Evolutionary conservation across 1,140 invertebrate genomes (phyloP), one percentile per base, ranked within the genome.

Genomic region (Periplaneta americana): DNA sequence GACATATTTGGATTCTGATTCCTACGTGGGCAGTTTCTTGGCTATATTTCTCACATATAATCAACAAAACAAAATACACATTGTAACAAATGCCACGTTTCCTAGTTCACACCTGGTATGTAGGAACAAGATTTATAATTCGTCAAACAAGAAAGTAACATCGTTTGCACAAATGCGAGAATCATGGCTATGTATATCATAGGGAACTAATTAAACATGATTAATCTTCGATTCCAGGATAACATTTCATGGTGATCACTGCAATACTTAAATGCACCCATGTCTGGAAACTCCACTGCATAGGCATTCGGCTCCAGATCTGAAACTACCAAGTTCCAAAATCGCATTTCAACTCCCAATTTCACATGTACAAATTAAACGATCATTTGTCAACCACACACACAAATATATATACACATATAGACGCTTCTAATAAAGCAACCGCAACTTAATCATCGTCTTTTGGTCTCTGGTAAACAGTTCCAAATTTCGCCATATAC

Each of bases 401-500:
- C n/a, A n/a, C n/a, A n/a, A n/a, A n/a, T n/a, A n/a, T n/a, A n/a
- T n/a, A n/a, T n/a, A n/a, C n/a, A n/a, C n/a, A n/a, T n/a, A n/a
- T 11, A 66, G 22, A 10, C 13, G 22, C 48, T 66, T 66, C 48
- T n/a, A 4, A 66, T 1, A n/a, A 66, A 66, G n/a, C 28, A 28
- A 17, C 76, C 28, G n/a, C 28, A 34, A 78, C 22, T 86, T 87
- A 89, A 86, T 89, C 88, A 83, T 93, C 93, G 82, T 93, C 92
- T 10, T 89, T 89, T 34, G 90, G 90, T 84, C 92, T 90, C 82
- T 90, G 89, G 85, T 95, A 95, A 33, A 92, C 89, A 22, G 92
- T 90, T 1, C 94, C 96, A 89, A 96, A 98, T 88, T 97, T 98
- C 13, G 92, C 92, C 98, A 99, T 99, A 87, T 99, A 99, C 87